phyloP scores from a whole-genome alignment of 2,113 vertebrate species.

The Platichthys flesus region DNA sequence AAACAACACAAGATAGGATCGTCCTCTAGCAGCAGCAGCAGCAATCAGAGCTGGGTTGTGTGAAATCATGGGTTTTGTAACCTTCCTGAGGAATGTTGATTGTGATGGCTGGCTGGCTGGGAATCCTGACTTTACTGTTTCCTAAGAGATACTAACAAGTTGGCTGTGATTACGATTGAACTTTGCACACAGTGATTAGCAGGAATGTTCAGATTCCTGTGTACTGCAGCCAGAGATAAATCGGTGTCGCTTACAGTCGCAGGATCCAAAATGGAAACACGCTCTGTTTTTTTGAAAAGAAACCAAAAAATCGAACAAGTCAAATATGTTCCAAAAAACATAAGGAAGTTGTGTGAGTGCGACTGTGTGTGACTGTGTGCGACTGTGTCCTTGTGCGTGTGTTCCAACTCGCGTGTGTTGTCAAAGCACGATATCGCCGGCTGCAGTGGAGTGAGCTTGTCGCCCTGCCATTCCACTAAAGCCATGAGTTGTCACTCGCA shows the following conservation, averaged over 20 bases:
- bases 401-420: constrained; percentile 34
- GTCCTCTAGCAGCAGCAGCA: constrained; percentile 30
- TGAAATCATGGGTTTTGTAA: constrained; percentile 74
- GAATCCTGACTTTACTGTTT: constrained; percentile 79
- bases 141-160: constrained; percentile 79
- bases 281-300: not conserved
- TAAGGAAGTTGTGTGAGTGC: not conserved
- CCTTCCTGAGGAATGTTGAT: constrained; percentile 81
- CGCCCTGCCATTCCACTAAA: constrained; percentile 46
- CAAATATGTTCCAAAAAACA: not conserved
- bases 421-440: constrained; percentile 31
- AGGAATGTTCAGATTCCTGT: constrained; percentile 79
- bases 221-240: constrained; percentile 67
- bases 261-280: constrained; percentile 17
- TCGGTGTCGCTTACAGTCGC: constrained; percentile 54
- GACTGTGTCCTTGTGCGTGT: not conserved
- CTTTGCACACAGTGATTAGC: constrained; percentile 81
- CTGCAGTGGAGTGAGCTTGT: constrained; percentile 55
- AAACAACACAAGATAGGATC: constrained; percentile 52
- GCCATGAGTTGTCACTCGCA: constrained; percentile 54
- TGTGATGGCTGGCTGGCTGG: constrained; percentile 78
- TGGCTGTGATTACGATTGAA: constrained; percentile 77
- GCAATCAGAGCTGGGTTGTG: constrained; percentile 60
- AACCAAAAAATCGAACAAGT: too few relatives aligned
- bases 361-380: not conserved